A percentile compares a stretch with the other conserved stretches of the same genome.
Conservation (phyloP, 2,113 vertebrate species). For the Sinocyclocheilus maitianheensis region DNA sequence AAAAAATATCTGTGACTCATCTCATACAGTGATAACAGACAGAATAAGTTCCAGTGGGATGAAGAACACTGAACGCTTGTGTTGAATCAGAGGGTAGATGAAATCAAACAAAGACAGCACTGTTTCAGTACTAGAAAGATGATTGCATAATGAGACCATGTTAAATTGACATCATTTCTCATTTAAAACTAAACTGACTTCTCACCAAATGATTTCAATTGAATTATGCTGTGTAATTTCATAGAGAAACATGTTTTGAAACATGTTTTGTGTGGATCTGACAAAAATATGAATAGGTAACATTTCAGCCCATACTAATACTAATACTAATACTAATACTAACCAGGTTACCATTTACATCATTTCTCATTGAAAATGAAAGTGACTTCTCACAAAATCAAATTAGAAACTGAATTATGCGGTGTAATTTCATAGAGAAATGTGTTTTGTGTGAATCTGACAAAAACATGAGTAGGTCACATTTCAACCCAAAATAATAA, state of each 20-base stretch:
- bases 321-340: background rate
- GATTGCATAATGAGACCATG: constrained; percentile 39
- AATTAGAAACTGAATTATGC: too few relatives aligned
- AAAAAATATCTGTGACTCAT: constrained; percentile 7
- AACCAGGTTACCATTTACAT: too few relatives aligned
- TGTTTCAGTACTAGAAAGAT: constrained; percentile 36
- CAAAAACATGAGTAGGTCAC: too few relatives aligned
- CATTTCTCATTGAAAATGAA: too few relatives aligned
- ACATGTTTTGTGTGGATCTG: constrained; percentile 46
- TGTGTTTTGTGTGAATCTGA: too few relatives aligned
- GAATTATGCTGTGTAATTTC: constrained; percentile 62
- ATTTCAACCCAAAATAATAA: too few relatives aligned
- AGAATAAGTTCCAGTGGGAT: constrained; percentile 13
- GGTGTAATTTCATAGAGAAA: too few relatives aligned
- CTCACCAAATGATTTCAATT: constrained; percentile 49
- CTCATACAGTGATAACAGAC: background rate
- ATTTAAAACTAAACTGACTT: constrained; percentile 53
- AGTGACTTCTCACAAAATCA: too few relatives aligned
- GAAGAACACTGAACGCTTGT: constrained; percentile 40
- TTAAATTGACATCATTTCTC: constrained; percentile 54
- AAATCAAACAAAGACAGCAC: constrained; percentile 49
- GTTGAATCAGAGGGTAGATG: constrained; percentile 28
- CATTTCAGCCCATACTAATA: background rate
- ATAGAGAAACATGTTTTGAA: constrained; percentile 61
- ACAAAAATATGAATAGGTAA: background rate